Evolutionary conservation across 2,797 vertebrate genomes (phyloP).

Genomic region (Tinamus major): DNA sequence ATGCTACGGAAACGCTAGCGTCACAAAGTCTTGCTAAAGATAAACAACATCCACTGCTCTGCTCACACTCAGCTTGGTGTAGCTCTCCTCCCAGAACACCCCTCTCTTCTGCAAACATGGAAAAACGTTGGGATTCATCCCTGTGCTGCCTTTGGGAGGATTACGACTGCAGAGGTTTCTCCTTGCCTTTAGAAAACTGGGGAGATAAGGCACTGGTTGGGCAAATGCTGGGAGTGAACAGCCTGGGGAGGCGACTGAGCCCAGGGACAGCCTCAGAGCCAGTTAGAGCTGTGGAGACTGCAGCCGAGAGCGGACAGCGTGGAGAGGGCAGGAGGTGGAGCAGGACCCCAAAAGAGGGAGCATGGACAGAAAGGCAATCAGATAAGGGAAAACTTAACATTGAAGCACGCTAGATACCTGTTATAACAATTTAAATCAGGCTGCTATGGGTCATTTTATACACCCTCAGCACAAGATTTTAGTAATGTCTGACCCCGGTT

Average conservation of each 20-base stretch:
- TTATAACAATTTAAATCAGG: conserved; percentile 25
- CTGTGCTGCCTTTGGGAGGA: neutral
- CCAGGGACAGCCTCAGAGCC: neutral
- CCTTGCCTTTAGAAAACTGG: neutral
- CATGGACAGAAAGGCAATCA: neutral
- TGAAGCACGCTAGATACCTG: neutral
- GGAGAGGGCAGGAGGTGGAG: neutral
- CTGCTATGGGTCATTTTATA: conserved; percentile 17
- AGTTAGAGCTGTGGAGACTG: neutral
- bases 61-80: neutral
- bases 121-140: neutral
- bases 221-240: neutral
- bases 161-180: neutral
- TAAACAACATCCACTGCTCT: neutral
- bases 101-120: neutral
- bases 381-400: conserved; percentile 13
- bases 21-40: neutral
- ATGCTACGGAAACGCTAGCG: neutral
- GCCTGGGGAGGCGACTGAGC: neutral
- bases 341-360: neutral
- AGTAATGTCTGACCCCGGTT: conserved; percentile 1
- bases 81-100: neutral
- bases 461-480: neutral
- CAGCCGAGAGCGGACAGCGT: neutral
- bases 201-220: neutral